Conservation (phyloP, 2,113 vertebrate genomes). For the Chlamydotis undulata region DNA sequence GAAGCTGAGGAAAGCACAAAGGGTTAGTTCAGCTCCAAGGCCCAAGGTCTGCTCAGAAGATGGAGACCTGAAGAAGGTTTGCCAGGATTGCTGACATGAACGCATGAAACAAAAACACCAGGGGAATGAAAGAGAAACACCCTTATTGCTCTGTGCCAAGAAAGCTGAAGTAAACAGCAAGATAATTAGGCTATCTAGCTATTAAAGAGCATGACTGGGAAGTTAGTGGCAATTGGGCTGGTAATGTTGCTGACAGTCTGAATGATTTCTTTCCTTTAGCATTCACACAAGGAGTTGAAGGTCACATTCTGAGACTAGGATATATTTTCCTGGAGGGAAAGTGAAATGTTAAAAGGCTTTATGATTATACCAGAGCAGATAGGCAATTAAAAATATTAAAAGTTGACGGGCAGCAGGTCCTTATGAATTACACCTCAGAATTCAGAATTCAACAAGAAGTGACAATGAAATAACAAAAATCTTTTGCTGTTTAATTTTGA, state of each 20-base stretch:
- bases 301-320: conserved; percentile 40
- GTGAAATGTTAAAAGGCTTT: conserved; percentile 53
- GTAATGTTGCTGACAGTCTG: conserved; percentile 10
- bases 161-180: neutral
- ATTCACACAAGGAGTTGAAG: conserved; percentile 53
- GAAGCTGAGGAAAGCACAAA: neutral
- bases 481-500: neutral
- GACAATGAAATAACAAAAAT: neutral
- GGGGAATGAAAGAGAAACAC: neutral
- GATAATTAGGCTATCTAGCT: neutral
- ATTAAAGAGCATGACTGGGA: neutral
- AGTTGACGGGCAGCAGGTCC: neutral
- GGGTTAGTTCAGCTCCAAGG: neutral
- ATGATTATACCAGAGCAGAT: conserved; percentile 30
- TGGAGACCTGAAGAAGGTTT: neutral
- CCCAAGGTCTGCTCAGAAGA: neutral
- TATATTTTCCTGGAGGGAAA: conserved; percentile 4
- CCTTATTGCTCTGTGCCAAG: neutral
- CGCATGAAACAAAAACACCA: neutral
- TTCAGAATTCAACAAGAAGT: conserved; percentile 4
- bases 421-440: conserved; percentile 30
- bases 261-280: conserved; percentile 39
- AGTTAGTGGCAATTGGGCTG: neutral
- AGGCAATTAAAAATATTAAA: conserved; percentile 48
- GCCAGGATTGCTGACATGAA: neutral